These are phyloP conservation scores for Rousettus leschenaultii DNA, from an alignment of 2,113 vertebrate genomes.

Conservation along the genomic window DNA sequence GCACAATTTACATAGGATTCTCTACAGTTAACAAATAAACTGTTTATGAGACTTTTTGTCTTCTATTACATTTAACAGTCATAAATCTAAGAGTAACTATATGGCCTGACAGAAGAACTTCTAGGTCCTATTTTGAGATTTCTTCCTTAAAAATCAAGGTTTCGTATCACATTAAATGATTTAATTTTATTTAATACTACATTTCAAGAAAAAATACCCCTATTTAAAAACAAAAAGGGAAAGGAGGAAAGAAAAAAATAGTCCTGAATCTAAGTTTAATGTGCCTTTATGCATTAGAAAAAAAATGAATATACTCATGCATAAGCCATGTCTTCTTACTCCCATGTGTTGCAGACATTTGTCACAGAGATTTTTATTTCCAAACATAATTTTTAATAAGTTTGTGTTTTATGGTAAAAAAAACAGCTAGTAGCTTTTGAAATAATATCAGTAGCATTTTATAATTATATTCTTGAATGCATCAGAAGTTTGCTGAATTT, in stretches of 20 bases:
- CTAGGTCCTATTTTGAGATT: not conserved
- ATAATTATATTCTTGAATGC: not conserved
- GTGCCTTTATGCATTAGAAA: not conserved
- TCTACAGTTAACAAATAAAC: not conserved
- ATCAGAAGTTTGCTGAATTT: constrained; percentile 6
- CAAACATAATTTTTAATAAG: not conserved
- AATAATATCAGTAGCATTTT: not conserved
- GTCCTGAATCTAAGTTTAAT: not conserved
- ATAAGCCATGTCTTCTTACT: not conserved
- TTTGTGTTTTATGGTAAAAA: not conserved
- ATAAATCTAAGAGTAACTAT: not conserved
- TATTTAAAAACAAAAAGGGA: not conserved
- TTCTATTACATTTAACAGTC: not conserved
- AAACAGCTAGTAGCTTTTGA: not conserved
- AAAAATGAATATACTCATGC: not conserved
- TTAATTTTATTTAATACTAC: not conserved
- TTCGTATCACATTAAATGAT: constrained; percentile 6
- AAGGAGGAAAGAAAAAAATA: not conserved
- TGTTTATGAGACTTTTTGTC: not conserved
- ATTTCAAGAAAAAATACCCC: constrained; percentile 10
- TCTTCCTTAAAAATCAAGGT: not conserved
- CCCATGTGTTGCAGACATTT: not conserved
- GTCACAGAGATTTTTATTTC: constrained; percentile 26
- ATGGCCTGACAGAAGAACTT: not conserved
- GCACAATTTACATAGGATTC: not conserved